These are phyloP conservation scores for Phrynocephalus forsythii DNA, from an alignment of 2,797 vertebrate genomes.

Conservation along the genomic window DNA sequence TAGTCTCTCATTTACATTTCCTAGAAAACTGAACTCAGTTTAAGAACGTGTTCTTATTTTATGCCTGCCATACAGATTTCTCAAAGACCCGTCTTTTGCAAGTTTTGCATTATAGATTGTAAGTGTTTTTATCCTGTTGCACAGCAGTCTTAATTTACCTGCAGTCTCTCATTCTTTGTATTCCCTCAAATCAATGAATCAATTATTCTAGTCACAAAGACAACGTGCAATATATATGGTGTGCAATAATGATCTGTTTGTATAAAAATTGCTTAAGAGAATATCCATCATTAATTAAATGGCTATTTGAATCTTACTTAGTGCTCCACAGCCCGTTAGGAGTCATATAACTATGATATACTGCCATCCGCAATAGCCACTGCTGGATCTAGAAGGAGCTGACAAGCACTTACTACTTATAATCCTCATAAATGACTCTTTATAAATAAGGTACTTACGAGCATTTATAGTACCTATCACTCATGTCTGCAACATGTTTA, in stretches of 20 bases:
- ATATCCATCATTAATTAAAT: conserved; percentile 19
- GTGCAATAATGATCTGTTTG: background rate
- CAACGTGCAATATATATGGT: background rate
- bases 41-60: background rate
- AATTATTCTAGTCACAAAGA: background rate
- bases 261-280: background rate
- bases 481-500: background rate
- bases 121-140: accelerated
- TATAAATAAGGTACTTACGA: conserved; percentile 1
- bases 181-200: background rate
- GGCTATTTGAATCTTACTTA: background rate
- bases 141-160: background rate
- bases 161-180: background rate
- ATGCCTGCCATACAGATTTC: background rate
- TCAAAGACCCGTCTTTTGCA: background rate
- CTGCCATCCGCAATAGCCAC: background rate
- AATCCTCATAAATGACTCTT: conserved; percentile 11
- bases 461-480: background rate
- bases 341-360: conserved; percentile 19
- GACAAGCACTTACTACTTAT: background rate
- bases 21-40: background rate
- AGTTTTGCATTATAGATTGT: background rate
- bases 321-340: background rate
- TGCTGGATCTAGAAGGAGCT: conserved; percentile 9
- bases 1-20: background rate